A percentile compares a stretch with the other conserved stretches of the same genome.
Conservation (phyloP, 2,113 vertebrate genomes). For the Sprattus sprattus region DNA sequence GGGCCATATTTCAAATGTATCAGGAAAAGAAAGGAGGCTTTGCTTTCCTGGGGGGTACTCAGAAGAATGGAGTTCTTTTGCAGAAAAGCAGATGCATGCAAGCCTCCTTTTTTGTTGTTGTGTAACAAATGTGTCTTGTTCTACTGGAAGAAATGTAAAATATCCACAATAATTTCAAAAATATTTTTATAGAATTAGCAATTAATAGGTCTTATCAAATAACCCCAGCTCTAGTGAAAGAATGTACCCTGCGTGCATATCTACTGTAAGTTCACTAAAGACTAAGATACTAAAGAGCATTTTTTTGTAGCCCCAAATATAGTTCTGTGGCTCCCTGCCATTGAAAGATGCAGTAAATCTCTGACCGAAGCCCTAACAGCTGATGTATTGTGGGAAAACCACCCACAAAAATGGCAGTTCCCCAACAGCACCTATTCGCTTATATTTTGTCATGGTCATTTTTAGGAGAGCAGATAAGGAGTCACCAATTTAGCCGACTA, state of each 20-base stretch:
- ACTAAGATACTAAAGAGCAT: background rate
- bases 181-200: background rate
- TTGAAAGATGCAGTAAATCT: background rate
- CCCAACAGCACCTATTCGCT: background rate
- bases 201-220: background rate
- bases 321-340: background rate
- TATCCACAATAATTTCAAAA: background rate
- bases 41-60: background rate
- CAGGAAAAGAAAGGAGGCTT: constrained; percentile 1
- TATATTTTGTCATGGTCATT: background rate
- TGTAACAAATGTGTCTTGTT: background rate
- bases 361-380: background rate
- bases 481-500: background rate
- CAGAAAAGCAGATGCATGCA: constrained; percentile 2
- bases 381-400: background rate
- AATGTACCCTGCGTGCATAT: background rate
- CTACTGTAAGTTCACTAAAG: background rate
- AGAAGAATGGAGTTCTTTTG: background rate
- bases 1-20: background rate
- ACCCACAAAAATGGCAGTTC: background rate
- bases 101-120: background rate
- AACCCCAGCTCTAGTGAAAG: too few relatives aligned
- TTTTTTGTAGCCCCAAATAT: background rate
- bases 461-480: background rate
- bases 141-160: background rate